Evolutionary conservation across 2,797 vertebrate genomes (phyloP).

Genomic region (Brotula barbata): DNA sequence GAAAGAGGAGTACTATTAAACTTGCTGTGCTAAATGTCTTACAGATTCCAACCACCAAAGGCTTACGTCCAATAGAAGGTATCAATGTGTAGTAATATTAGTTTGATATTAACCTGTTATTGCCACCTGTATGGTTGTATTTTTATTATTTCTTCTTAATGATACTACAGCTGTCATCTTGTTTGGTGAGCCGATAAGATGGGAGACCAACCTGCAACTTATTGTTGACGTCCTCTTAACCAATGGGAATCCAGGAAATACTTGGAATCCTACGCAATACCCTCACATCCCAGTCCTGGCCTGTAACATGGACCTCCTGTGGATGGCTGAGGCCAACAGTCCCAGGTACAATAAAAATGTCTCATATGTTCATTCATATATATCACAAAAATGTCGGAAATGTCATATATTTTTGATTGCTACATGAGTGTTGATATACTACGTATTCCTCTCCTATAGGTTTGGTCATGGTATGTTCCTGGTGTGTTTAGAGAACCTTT

Average conservation of each 20-base stretch:
- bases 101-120: background rate
- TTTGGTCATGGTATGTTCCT: conserved; percentile 96
- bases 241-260: conserved; percentile 81
- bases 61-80: conserved; percentile 90
- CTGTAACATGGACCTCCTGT: conserved; percentile 97
- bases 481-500: conserved; percentile 90
- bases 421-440: background rate
- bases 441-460: conserved; percentile 67
- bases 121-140: background rate
- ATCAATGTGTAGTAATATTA: conserved; percentile 22
- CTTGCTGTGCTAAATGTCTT: conserved; percentile 42
- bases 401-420: too few relatives aligned
- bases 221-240: conserved; percentile 90
- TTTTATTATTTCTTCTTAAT: background rate
- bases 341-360: conserved; percentile 82
- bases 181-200: conserved; percentile 94
- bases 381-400: too few relatives aligned
- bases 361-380: too few relatives aligned
- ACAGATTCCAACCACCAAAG: conserved; percentile 79
- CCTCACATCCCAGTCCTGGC: conserved; percentile 93
- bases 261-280: conserved; percentile 74
- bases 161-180: conserved; percentile 86
- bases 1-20: background rate
- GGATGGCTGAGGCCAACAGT: conserved; percentile 97
- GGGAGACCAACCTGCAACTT: conserved; percentile 96